Conservation (phyloP, 2,888 invertebrate genomes). For the Portevinia maculata region DNA sequence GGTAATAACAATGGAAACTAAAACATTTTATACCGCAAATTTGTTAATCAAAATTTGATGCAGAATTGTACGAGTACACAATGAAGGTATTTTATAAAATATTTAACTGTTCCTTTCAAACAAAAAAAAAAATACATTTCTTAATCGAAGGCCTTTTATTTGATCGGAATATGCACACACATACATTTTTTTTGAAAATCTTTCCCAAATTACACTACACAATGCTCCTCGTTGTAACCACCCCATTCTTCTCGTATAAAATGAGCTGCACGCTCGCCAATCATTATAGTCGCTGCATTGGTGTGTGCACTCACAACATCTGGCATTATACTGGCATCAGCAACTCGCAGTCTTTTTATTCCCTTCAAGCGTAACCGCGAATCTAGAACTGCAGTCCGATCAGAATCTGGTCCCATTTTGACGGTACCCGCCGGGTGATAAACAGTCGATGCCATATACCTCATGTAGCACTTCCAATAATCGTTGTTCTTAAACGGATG, state of each 20-base stretch:
- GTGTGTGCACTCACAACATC: conserved; percentile 89
- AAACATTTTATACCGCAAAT: too few relatives aligned
- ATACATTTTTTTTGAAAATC: too few relatives aligned
- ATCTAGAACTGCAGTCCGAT: conserved; percentile 87
- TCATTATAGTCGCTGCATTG: conserved; percentile 93
- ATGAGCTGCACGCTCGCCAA: conserved; percentile 91
- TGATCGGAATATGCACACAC: too few relatives aligned
- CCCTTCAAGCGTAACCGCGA: conserved; percentile 86
- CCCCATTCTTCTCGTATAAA: conserved; percentile 77
- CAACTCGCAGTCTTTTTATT: conserved; percentile 86
- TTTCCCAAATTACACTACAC: conserved; percentile 74
- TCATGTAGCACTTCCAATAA: conserved; percentile 87
- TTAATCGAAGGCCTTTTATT: too few relatives aligned
- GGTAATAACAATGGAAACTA: too few relatives aligned
- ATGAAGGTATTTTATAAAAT: too few relatives aligned
- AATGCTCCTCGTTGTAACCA: neutral
- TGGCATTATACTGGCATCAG: conserved; percentile 91
- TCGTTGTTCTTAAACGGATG: conserved; percentile 76
- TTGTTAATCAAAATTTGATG: too few relatives aligned
- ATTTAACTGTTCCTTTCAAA: too few relatives aligned
- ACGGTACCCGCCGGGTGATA: conserved; percentile 88
- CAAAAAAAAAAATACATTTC: too few relatives aligned
- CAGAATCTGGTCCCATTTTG: conserved; percentile 87
- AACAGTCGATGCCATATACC: conserved; percentile 86
- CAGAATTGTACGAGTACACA: too few relatives aligned